Evolutionary conservation across 2,113 vertebrate genomes (phyloP).

Genomic region (Indicator maculatus): DNA sequence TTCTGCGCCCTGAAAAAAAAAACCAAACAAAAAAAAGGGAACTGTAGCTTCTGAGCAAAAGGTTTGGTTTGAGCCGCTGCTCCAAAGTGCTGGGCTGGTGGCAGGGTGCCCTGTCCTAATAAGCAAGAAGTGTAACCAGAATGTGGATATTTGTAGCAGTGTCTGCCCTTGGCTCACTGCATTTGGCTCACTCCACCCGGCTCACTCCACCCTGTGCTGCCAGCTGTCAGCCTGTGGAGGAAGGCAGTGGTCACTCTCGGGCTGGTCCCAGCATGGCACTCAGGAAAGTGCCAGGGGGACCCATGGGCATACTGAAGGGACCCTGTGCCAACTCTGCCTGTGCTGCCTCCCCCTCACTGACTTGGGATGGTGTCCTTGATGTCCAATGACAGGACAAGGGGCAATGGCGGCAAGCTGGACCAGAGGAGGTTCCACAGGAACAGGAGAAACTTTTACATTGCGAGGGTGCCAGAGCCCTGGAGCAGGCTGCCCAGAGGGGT

Average conservation of each 20-base stretch:
- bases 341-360: background rate
- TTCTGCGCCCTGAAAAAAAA: background rate
- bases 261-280: background rate
- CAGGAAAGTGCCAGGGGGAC: background rate
- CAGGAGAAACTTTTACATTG: too few relatives aligned
- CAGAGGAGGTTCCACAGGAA: too few relatives aligned
- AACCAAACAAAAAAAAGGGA: too few relatives aligned
- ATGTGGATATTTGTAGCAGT: background rate
- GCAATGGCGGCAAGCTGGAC: too few relatives aligned
- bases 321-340: background rate
- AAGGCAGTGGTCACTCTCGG: background rate
- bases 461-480: too few relatives aligned
- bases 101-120: background rate
- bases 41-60: background rate
- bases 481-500: too few relatives aligned
- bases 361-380: slow-evolving; percentile 62
- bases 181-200: background rate
- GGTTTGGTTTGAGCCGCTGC: background rate
- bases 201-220: background rate
- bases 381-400: too few relatives aligned
- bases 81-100: background rate
- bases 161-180: accelerated
- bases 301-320: background rate
- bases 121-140: background rate
- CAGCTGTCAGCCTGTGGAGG: background rate